phyloP scores from a whole-genome alignment of 2,888 invertebrate genomes.

The Oscheius sp. region DNA sequence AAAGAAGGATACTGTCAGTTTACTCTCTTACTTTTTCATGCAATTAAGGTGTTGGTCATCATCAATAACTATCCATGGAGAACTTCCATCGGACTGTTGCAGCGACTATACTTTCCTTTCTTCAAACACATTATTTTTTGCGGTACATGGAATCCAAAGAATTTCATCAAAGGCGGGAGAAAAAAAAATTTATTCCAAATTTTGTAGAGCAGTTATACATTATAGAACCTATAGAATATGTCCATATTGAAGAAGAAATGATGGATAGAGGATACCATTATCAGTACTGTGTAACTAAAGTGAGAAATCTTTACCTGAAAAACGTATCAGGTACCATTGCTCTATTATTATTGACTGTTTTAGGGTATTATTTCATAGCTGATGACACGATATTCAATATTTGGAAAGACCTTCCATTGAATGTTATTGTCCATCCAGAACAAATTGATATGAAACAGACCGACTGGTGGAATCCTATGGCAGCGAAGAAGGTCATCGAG shows the following conservation, averaged over 20 bases:
- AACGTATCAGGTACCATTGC: constrained; percentile 5
- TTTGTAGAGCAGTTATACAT: background rate
- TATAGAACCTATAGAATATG: background rate
- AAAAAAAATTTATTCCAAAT: background rate
- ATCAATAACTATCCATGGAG: constrained; percentile 15
- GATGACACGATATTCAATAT: constrained; percentile 23
- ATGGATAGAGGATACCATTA: background rate
- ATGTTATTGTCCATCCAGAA: background rate
- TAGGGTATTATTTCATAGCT: constrained; percentile 20
- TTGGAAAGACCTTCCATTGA: constrained; percentile 1
- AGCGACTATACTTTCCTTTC: constrained; percentile 19
- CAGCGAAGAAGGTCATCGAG: background rate
- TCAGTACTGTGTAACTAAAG: constrained; percentile 7
- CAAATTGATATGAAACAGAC: background rate
- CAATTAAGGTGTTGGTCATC: background rate
- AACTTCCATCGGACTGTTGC: background rate
- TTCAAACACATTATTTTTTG: constrained; percentile 10
- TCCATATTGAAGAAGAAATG: background rate
- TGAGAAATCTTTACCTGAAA: constrained; percentile 7
- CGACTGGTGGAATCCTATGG: background rate
- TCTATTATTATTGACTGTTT: background rate
- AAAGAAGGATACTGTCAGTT: background rate
- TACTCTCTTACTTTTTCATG: too few species aligned
- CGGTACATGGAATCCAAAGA: constrained; percentile 12
- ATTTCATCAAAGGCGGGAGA: background rate